These are phyloP conservation scores for Columba janthina DNA, from an alignment of 2,113 vertebrate species.

Conservation along the genomic window DNA sequence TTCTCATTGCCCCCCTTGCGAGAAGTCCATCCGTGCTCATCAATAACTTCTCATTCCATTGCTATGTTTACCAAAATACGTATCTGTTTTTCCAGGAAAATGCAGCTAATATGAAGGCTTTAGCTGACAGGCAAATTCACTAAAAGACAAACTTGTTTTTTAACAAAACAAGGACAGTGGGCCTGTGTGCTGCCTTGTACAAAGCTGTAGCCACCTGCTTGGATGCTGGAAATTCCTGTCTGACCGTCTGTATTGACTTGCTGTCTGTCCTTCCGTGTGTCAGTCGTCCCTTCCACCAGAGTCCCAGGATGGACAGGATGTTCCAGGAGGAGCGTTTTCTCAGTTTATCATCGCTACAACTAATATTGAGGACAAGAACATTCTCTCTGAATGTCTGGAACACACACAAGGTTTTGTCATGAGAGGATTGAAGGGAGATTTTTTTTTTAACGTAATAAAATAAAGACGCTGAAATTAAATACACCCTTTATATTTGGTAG, in stretches of 20 bases:
- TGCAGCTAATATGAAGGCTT: no score
- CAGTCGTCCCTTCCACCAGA: neutral
- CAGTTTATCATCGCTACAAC: neutral
- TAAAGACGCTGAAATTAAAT: neutral
- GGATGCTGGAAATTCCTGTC: accelerated
- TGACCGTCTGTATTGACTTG: neutral
- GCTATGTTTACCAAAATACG: no score
- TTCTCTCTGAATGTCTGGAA: neutral
- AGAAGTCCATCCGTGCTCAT: no score
- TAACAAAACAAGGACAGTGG: no score
- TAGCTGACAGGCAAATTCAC: no score
- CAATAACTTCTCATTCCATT: no score
- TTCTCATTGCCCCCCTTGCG: no score
- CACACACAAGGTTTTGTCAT: neutral
- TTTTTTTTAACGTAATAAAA: neutral
- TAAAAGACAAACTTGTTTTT: no score
- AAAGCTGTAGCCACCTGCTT: accelerated
- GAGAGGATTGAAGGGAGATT: neutral
- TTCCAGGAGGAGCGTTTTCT: neutral
- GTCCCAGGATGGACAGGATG: accelerated
- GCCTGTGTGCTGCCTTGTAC: neutral
- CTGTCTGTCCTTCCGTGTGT: neutral
- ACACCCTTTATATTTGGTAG: neutral
- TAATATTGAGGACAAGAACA: neutral
- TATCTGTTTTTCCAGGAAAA: no score